A percentile compares a stretch with the other conserved stretches of the same genome.
Evolutionary conservation across 2,113 vertebrate species (phyloP).

Genomic region (Mesembrinibis cayennensis): DNA sequence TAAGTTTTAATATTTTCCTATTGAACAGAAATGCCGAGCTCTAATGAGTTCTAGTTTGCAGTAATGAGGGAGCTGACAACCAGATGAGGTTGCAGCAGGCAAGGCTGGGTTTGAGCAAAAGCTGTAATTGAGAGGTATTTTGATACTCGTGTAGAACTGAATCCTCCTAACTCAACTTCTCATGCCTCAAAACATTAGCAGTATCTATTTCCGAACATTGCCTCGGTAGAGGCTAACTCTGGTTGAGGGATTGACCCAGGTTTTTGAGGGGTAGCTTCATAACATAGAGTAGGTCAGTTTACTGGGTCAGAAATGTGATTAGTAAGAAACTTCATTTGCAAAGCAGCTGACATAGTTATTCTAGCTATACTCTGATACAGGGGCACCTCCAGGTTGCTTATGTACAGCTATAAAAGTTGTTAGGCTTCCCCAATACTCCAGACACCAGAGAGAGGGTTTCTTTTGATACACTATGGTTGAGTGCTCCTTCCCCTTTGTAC

Average conservation of each 20-base stretch:
- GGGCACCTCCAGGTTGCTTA: neutral
- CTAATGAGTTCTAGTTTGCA: neutral
- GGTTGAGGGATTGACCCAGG: neutral
- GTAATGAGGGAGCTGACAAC: neutral
- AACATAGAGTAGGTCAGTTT: neutral
- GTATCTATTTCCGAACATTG: neutral
- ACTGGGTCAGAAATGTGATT: neutral
- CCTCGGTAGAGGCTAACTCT: neutral
- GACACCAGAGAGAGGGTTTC: neutral
- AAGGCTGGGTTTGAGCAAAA: neutral
- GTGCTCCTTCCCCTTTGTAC: neutral
- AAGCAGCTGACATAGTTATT: neutral
- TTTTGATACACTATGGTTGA: neutral
- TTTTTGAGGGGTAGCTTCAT: neutral
- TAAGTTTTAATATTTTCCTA: neutral
- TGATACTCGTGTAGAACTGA: neutral
- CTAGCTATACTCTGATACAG: neutral
- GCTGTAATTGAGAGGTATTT: neutral
- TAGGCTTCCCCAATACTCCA: neutral
- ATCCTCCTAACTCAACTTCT: neutral
- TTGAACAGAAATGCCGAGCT: neutral
- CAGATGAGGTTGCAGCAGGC: neutral
- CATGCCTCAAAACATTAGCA: fast-evolving
- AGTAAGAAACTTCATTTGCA: neutral
- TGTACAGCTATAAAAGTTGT: neutral